These are phyloP conservation scores for Drosophila biarmipes DNA, from an alignment of 1,140 invertebrate genomes.

Conservation along the genomic window DNA sequence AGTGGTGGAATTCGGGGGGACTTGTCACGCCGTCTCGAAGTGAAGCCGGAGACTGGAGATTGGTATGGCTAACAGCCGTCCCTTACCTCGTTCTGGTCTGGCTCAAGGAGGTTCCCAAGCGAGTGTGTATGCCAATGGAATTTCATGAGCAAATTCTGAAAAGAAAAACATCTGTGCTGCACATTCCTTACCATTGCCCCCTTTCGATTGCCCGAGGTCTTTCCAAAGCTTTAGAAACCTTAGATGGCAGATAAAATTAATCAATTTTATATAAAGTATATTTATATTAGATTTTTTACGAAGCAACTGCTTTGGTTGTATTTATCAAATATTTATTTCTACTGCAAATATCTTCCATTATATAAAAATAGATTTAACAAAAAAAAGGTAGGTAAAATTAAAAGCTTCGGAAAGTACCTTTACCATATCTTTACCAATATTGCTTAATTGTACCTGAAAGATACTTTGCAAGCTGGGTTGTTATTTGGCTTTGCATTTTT, in stretches of 20 bases:
- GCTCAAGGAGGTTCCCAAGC: not conserved
- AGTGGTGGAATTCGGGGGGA: not conserved
- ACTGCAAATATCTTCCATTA: too few species aligned
- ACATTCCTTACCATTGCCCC: slow-evolving; percentile 15
- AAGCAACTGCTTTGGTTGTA: too few species aligned
- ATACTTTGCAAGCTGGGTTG: too few species aligned
- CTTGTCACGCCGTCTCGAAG: not conserved
- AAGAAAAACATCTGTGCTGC: slow-evolving; percentile 26
- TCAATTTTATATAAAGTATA: not conserved
- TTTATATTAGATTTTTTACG: slow-evolving; percentile 2
- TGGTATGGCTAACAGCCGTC: not conserved
- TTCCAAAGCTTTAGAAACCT: not conserved
- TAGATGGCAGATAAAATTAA: slow-evolving; percentile 2
- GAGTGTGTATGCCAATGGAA: not conserved
- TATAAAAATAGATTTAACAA: too few species aligned
- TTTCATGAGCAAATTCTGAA: slow-evolving; percentile 11
- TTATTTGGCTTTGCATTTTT: too few species aligned
- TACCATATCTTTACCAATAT: too few species aligned
- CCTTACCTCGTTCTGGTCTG: slow-evolving; percentile 3
- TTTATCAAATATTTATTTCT: too few species aligned
- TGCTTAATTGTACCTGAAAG: too few species aligned
- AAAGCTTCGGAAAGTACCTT: too few species aligned
- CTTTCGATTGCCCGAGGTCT: not conserved
- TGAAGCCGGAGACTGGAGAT: not conserved
- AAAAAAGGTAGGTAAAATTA: too few species aligned